A percentile compares a stretch with the other conserved stretches of the same genome.
These are phyloP conservation scores for Potamarius usumacintae DNA, from an alignment of 2,113 vertebrate species.

Conservation along the genomic window DNA sequence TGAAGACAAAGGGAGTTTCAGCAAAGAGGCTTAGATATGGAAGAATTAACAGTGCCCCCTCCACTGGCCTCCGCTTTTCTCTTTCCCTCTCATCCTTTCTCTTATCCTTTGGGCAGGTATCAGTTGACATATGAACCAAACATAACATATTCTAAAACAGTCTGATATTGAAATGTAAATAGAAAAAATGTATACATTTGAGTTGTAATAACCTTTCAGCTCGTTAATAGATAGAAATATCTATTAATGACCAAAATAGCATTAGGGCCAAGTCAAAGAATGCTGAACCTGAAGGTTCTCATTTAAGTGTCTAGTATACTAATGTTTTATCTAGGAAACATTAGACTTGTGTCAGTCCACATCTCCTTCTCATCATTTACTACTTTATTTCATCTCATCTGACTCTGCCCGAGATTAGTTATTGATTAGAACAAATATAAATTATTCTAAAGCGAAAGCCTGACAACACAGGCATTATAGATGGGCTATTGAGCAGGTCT, in stretches of 20 bases:
- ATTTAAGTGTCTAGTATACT: not conserved
- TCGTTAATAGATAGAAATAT: not conserved
- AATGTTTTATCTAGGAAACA: slow-evolving; percentile 22
- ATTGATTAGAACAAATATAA: slow-evolving; percentile 76
- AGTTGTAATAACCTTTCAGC: not conserved
- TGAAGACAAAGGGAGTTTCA: slow-evolving; percentile 81
- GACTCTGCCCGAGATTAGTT: slow-evolving; percentile 77
- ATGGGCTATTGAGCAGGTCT: slow-evolving; percentile 68
- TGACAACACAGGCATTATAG: slow-evolving; percentile 72
- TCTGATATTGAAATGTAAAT: not conserved
- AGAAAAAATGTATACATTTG: not conserved
- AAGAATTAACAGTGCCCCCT: slow-evolving; percentile 96
- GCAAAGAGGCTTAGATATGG: slow-evolving; percentile 98
- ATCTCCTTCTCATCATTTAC: slow-evolving; percentile 68
- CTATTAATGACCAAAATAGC: not conserved
- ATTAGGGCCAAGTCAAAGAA: not conserved
- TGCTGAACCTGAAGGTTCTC: not conserved
- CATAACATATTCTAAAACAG: not conserved
- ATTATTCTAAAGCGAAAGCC: slow-evolving; percentile 77
- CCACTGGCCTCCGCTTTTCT: slow-evolving; percentile 73
- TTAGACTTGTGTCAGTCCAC: slow-evolving; percentile 31
- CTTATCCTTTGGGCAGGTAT: slow-evolving; percentile 48
- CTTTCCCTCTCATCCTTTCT: slow-evolving; percentile 39
- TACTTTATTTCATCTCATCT: slow-evolving; percentile 73
- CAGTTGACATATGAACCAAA: slow-evolving; percentile 24